Evolutionary conservation across 2,888 invertebrate genomes (phyloP), one percentile per base, ranked within the genome.

Genomic region (Pardosa pseudoannulata): DNA sequence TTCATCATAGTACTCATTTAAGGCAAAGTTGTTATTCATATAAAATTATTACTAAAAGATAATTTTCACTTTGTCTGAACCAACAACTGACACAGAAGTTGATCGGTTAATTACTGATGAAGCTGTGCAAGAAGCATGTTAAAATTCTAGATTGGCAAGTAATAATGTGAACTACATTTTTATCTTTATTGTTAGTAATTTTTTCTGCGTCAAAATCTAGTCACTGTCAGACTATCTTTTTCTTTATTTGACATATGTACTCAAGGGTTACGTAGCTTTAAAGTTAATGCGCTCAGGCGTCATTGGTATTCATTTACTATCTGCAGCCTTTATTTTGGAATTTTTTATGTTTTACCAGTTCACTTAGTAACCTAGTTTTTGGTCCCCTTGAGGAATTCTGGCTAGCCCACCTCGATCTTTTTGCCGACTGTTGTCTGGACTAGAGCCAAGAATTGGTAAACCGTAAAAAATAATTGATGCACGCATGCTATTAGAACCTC

Each of bases 321-420:
- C 46, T 46, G 46, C 46, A 46, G 16, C 9, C 16, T 2, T 46
- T 7, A 9, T 7, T 46, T 46, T 46, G 5, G n/a, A 46, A 46
- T 36, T 68, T 46, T 29, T 32, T 27, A 6, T 41, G 32, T 67
- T 36, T 56, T 65, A 64, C 46, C 11, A 16, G 31, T 79, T 81
- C 23, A 50, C 73, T 73, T 19, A 68, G 81, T 81, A 75, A 81
- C 81, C 81, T 56, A 81, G 62, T 81, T 81, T 62, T 39, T 23
- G 16, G 11, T 19, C 68, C 81, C 70, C 81, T n/a, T 28, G 79
- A 70, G 81, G 23, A 73, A 80, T 73, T 36, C 28, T 32, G 65
- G 64, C 68, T 46, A 46, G 16, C 46, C 50, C 28, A 46, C 39
- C 71, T 65, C 39, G 11, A 50, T 31, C 31, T 36, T 46, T 65